Base-by-base conservation (phyloP, 1,140 invertebrate species). In the Melipona quadrifasciata region DNA sequence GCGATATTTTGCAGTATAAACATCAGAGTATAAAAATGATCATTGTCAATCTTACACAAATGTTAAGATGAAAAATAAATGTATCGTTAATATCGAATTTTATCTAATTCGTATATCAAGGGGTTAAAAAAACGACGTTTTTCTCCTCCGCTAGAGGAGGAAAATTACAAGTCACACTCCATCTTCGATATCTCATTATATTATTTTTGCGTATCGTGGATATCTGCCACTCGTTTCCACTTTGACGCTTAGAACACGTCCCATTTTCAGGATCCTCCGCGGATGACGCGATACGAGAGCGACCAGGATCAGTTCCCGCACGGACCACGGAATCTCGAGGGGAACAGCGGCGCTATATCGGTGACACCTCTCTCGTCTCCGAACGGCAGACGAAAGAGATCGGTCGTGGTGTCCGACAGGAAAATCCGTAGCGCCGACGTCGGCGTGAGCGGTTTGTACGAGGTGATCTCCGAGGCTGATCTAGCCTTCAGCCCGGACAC, bases 391-490 rank as follows among this genome's bases (percentile, higher is more conserved):
- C 93, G 95, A 55, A 95, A 96, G 74, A 95, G 98, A 31, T 97
- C 97, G 0, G 95, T 97, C 3, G 95, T 96, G 0, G 95, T 97
- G 21, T 96, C 96, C 14, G 97, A 97, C 90, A 95, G 97, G 11
- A 97, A 97, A 90, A 96, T 95, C 19, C 96, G 97, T 39, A 98
- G 97, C 85, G 97, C 97, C 5, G 98, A 98, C 92, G 97, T 98
- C 19, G 98, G 97, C 16, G 98, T 98, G 27, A 97, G 96, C 87
- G 97, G 97, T 4, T 96, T 98, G 64, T 98, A 98, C 93, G 97
- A 98, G 87, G 98, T 99, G n/a, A 98, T 99, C 51, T 98, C 98
- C 6, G 97, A 98, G 93, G 97, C 97, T 19, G 98, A 99, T 93
- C 94, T 99, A 34, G 98, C 97, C n/a, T 99, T 99, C 93, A 97